A percentile compares a stretch with the other conserved stretches of the same genome.
Evolutionary conservation across 2,797 vertebrate genomes (phyloP).

Genomic region (Furcifer pardalis): DNA sequence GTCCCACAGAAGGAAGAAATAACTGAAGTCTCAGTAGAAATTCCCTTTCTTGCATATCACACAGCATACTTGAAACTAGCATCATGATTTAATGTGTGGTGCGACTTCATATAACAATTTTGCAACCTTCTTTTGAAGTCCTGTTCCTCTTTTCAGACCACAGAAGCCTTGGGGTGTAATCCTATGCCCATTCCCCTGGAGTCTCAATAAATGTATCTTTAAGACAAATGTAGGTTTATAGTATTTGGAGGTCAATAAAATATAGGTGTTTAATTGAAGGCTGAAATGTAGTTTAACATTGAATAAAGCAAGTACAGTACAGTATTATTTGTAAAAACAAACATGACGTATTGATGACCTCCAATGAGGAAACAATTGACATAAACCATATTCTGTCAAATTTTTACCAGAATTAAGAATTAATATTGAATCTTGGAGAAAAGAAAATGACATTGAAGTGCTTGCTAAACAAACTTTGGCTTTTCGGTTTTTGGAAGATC

Average conservation of each 20-base stretch:
- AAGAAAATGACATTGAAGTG: neutral
- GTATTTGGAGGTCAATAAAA: neutral
- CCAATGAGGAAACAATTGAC: neutral
- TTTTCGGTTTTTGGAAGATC: neutral
- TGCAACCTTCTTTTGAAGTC: neutral
- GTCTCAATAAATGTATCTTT: neutral
- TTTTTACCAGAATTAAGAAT: neutral
- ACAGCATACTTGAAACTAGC: neutral
- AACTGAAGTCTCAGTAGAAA: neutral
- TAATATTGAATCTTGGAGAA: neutral
- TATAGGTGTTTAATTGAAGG: neutral
- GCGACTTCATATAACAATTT: neutral
- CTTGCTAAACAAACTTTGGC: neutral
- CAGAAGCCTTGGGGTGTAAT: neutral
- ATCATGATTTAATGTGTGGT: neutral
- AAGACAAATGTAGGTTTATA: neutral
- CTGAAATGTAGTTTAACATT: neutral
- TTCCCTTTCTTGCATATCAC: neutral
- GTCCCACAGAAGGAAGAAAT: neutral
- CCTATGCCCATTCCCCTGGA: neutral
- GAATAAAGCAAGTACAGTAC: neutral
- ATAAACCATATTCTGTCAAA: neutral
- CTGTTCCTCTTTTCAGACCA: neutral
- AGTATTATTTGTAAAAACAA: neutral
- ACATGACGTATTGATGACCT: neutral